These are phyloP conservation scores for Drosophila anomelani DNA, from an alignment of 2,888 invertebrate species.

Conservation along the genomic window DNA sequence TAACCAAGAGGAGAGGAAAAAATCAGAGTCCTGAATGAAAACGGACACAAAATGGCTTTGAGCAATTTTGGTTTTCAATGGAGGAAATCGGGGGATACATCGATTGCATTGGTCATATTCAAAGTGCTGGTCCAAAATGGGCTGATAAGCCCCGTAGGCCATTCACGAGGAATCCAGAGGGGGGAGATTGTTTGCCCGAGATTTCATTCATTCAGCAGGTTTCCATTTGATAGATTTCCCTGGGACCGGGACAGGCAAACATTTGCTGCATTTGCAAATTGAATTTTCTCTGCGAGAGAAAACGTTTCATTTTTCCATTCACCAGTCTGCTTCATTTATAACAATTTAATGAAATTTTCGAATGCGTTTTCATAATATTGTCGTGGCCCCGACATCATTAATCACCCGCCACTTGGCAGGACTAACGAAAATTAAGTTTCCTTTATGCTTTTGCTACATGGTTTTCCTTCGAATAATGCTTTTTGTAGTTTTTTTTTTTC, in stretches of 20 bases:
- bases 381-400: constrained; percentile 54
- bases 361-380: constrained; percentile 75
- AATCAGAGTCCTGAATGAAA: constrained; percentile 11
- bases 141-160: constrained; percentile 53
- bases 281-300: constrained; percentile 63
- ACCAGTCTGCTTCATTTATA: constrained; percentile 66
- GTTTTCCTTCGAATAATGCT: constrained; percentile 4
- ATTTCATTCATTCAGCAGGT: constrained; percentile 73
- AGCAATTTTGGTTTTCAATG: constrained; percentile 42
- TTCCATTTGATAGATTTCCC: constrained; percentile 69
- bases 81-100: constrained; percentile 23
- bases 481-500: background rate
- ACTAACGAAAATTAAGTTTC: constrained; percentile 76
- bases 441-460: constrained; percentile 21
- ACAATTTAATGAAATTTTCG: constrained; percentile 80
- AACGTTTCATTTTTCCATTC: constrained; percentile 48
- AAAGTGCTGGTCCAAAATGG: constrained; percentile 71
- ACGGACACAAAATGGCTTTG: constrained; percentile 53
- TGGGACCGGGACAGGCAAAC: constrained; percentile 11
- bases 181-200: constrained; percentile 69
- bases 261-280: constrained; percentile 76
- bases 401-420: constrained; percentile 63
- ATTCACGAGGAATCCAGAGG: constrained; percentile 25
- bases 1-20: constrained; percentile 16
- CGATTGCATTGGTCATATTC: constrained; percentile 57